These are phyloP conservation scores for Leptopilina clavipes DNA, from an alignment of 1,140 invertebrate genomes.

Conservation along the genomic window DNA sequence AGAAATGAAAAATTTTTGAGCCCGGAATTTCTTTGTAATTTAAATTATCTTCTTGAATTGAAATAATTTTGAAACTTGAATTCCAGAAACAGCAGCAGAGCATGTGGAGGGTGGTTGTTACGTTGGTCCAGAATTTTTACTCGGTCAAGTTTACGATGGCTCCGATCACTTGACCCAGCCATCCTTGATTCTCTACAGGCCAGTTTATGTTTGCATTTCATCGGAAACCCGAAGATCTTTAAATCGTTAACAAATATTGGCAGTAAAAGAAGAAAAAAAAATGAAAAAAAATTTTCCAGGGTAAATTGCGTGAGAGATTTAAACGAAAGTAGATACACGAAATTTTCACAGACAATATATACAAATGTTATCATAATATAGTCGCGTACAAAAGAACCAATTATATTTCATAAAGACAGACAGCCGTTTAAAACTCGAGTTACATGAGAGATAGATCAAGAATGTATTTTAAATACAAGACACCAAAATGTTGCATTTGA, in stretches of 20 bases:
- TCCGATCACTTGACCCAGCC: slow-evolving; percentile 65
- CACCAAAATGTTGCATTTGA: neutral
- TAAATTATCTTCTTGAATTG: too few species aligned
- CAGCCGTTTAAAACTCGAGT: neutral
- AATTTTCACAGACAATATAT: slow-evolving; percentile 35
- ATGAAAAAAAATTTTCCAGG: neutral
- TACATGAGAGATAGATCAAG: neutral
- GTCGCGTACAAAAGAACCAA: slow-evolving; percentile 25
- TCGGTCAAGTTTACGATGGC: slow-evolving; percentile 90
- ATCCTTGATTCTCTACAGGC: slow-evolving; percentile 60
- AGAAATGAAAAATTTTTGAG: too few species aligned
- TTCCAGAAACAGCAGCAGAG: slow-evolving; percentile 81
- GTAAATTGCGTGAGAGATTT: slow-evolving; percentile 32
- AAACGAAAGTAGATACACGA: slow-evolving; percentile 32
- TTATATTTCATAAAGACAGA: slow-evolving; percentile 34
- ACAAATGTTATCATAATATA: slow-evolving; percentile 33
- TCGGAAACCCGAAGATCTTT: slow-evolving; percentile 49
- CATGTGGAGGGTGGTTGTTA: slow-evolving; percentile 88
- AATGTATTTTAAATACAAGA: slow-evolving; percentile 31
- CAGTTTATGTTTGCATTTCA: slow-evolving; percentile 60
- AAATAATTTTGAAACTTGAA: too few species aligned
- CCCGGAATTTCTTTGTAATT: too few species aligned
- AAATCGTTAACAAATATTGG: slow-evolving; percentile 48
- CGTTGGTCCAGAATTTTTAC: slow-evolving; percentile 87
- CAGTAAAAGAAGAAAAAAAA: neutral